Conservation (phyloP, 2,113 vertebrate genomes). For the Taurulus bubalis region DNA sequence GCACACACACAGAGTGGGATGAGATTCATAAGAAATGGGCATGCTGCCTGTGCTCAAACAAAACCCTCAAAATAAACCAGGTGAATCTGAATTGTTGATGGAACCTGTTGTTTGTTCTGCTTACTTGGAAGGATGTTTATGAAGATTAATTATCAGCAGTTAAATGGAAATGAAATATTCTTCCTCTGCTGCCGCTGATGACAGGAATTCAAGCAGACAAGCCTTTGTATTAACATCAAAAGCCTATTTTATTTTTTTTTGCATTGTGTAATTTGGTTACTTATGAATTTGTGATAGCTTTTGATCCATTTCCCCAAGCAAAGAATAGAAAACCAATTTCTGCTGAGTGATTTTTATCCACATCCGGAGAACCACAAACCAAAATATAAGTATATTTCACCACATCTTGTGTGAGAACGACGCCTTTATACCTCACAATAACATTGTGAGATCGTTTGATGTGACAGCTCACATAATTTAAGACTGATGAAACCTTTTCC, state of each 20-base stretch:
- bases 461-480: constrained; percentile 25
- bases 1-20: not conserved
- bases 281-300: constrained; percentile 9
- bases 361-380: not conserved
- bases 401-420: not conserved
- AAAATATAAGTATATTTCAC: not conserved
- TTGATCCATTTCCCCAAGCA: constrained; percentile 29
- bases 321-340: constrained; percentile 20
- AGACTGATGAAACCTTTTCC: constrained; percentile 6
- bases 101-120: constrained; percentile 44
- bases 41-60: constrained; percentile 35
- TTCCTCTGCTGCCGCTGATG: constrained; percentile 8
- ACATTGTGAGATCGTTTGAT: constrained; percentile 29
- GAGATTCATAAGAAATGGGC: constrained; percentile 46
- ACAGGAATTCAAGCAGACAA: constrained; percentile 32
- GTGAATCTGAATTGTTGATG: constrained; percentile 36
- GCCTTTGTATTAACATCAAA: constrained; percentile 42
- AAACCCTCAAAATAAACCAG: constrained; percentile 46
- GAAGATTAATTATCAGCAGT: constrained; percentile 38
- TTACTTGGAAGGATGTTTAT: constrained; percentile 15
- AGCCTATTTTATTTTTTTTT: constrained; percentile 12
- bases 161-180: constrained; percentile 45
- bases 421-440: constrained; percentile 13
- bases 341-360: constrained; percentile 21
- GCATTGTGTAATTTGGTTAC: constrained; percentile 40